phyloP scores from a whole-genome alignment of 37 sponge, comb jelly and placozoan genomes.

The Agelas oroides region DNA sequence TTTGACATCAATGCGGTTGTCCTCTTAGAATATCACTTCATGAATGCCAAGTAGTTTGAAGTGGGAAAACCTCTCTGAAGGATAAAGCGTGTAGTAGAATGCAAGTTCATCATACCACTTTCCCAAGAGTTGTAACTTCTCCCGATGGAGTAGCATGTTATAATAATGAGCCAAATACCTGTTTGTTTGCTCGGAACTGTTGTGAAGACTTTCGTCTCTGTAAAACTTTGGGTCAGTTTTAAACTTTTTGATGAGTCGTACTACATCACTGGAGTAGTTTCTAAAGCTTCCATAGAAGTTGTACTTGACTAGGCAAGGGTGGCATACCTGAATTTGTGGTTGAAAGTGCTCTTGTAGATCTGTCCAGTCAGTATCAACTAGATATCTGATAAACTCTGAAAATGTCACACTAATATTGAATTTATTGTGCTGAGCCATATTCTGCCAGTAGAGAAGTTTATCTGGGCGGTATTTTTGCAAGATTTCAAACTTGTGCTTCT shows the following conservation, averaged over 20 bases:
- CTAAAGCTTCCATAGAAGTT: slow-evolving; percentile 66
- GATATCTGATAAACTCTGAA: slow-evolving; percentile 32
- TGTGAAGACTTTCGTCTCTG: slow-evolving; percentile 43
- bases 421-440: not conserved
- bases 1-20: no score
- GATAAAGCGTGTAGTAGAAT: slow-evolving; percentile 61
- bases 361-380: not conserved
- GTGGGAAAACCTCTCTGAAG: slow-evolving; percentile 33
- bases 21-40: not conserved
- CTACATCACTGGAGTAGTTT: slow-evolving; percentile 29
- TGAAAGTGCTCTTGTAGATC: slow-evolving; percentile 63
- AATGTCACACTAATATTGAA: slow-evolving; percentile 52
- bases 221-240: slow-evolving; percentile 34
- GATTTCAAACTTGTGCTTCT: slow-evolving; percentile 11
- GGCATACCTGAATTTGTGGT: slow-evolving; percentile 49
- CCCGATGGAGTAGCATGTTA: slow-evolving; percentile 7
- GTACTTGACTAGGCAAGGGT: slow-evolving; percentile 59
- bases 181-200: not conserved
- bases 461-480: not conserved
- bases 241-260: slow-evolving; percentile 35
- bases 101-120: slow-evolving; percentile 40
- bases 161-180: slow-evolving; percentile 13
- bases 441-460: slow-evolving; percentile 28
- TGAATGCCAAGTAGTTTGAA: slow-evolving; percentile 11
- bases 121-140: slow-evolving; percentile 37